phyloP scores from a whole-genome alignment of 2,888 invertebrate genomes.

The Eugnorisma glareosa region DNA sequence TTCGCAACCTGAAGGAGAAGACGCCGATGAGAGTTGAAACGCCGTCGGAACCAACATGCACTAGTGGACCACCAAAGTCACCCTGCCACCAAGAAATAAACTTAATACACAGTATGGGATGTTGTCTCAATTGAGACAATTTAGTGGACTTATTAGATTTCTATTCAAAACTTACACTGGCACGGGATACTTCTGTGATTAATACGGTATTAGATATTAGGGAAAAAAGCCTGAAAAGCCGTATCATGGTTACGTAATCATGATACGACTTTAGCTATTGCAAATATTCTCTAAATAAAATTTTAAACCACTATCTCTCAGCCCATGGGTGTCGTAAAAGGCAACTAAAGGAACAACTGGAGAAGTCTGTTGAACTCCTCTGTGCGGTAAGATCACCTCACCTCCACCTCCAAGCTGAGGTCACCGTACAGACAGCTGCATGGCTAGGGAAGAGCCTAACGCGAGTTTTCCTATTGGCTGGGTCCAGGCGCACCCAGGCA shows the following conservation, averaged over 20 bases:
- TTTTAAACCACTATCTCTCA: neutral
- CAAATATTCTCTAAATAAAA: neutral
- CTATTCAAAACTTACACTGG: neutral
- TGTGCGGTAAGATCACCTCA: too few species aligned
- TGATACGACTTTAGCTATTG: neutral
- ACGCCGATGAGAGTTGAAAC: slow-evolving; percentile 76
- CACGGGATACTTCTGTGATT: too few species aligned
- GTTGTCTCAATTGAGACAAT: neutral
- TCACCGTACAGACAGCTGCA: too few species aligned
- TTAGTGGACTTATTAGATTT: neutral
- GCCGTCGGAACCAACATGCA: neutral
- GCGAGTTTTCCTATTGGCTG: too few species aligned
- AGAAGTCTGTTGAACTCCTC: too few species aligned
- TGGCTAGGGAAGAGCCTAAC: too few species aligned
- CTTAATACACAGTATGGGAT: neutral
- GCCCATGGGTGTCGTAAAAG: neutral
- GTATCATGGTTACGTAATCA: too few species aligned
- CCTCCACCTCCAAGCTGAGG: too few species aligned
- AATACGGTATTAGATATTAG: too few species aligned
- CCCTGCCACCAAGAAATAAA: slow-evolving; percentile 72
- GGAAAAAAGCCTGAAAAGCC: too few species aligned
- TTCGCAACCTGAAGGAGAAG: slow-evolving; percentile 78
- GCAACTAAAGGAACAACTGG: too few species aligned
- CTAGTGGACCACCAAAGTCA: slow-evolving; percentile 66
- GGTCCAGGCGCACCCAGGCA: too few species aligned